phyloP scores from a whole-genome alignment of 2,888 invertebrate species.

The Toxonevra muliebris region DNA sequence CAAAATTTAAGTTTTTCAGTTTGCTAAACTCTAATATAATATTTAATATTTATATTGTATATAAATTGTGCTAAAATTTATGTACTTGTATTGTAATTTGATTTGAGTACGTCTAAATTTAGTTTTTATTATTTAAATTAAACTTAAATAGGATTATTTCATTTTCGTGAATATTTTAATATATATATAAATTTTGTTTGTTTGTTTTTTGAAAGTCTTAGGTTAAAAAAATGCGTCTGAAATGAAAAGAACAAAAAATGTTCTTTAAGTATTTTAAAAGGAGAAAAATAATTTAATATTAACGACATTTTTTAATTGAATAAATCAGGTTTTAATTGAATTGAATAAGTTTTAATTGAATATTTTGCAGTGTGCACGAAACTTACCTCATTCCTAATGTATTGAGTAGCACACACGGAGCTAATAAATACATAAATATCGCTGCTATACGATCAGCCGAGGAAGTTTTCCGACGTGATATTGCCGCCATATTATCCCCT shows the following conservation, averaged over 20 bases:
- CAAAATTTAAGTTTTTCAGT: background rate
- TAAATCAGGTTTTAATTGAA: too few relatives aligned
- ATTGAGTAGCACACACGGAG: conserved; percentile 64
- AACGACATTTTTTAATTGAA: too few relatives aligned
- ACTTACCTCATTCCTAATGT: conserved; percentile 63
- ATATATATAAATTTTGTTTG: conserved; percentile 5
- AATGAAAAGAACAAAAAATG: conserved; percentile 32
- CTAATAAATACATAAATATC: conserved; percentile 64
- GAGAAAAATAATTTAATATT: too few relatives aligned
- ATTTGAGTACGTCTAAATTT: background rate
- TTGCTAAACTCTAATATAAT: conserved; percentile 2
- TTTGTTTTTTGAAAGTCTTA: conserved; percentile 46
- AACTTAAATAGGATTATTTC: conserved; percentile 31
- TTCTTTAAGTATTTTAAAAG: background rate
- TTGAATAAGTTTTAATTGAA: too few relatives aligned
- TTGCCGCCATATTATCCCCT: conserved; percentile 93
- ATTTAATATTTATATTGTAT: conserved; percentile 14
- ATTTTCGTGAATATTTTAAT: background rate
- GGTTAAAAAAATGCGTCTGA: conserved; percentile 58
- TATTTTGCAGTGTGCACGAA: too few relatives aligned
- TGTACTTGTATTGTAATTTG: background rate
- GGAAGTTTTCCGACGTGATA: conserved; percentile 78
- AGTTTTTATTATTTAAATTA: conserved; percentile 22
- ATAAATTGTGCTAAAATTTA: conserved; percentile 31
- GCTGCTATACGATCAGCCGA: conserved; percentile 65